phyloP scores from a whole-genome alignment of 64 coral and sea anemone species.

The Stichodactyla mertensii region DNA sequence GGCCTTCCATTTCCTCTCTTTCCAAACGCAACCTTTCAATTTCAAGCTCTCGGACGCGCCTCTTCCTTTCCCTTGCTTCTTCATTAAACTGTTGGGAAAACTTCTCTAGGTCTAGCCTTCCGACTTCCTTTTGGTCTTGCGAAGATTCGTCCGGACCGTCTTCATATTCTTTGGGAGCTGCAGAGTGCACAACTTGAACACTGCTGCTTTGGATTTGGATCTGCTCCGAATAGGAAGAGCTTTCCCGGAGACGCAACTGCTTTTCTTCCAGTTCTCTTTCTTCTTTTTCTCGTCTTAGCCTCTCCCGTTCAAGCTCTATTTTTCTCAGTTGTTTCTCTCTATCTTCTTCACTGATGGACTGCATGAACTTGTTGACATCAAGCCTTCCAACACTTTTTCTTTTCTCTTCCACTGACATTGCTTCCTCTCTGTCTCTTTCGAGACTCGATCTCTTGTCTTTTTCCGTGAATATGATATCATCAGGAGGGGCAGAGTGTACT shows the following conservation, averaged over 20 bases:
- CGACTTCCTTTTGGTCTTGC: neutral
- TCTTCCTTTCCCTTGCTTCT: constrained; percentile 15
- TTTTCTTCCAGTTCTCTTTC: neutral
- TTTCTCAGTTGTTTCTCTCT: neutral
- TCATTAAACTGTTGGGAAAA: neutral
- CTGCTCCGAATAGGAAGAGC: neutral
- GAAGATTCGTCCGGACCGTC: neutral
- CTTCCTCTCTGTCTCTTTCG: neutral
- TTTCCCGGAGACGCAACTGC: neutral
- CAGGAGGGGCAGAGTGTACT: neutral
- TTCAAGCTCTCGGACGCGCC: constrained; percentile 7
- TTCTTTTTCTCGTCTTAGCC: constrained; percentile 1
- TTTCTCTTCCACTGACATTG: neutral
- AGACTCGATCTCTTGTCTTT: neutral
- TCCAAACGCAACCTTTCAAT: constrained; percentile 11
- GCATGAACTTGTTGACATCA: neutral
- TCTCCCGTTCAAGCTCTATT: constrained; percentile 15
- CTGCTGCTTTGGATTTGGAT: neutral
- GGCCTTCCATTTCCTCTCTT: constrained; percentile 26
- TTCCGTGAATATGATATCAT: neutral
- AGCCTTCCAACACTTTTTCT: constrained; percentile 17
- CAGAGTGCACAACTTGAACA: neutral
- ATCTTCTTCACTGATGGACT: neutral
- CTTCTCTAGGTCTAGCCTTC: constrained; percentile 1
- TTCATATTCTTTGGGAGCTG: neutral